Conservation (phyloP, 1,140 invertebrate genomes). For the Cataglyphis hispanica region DNA sequence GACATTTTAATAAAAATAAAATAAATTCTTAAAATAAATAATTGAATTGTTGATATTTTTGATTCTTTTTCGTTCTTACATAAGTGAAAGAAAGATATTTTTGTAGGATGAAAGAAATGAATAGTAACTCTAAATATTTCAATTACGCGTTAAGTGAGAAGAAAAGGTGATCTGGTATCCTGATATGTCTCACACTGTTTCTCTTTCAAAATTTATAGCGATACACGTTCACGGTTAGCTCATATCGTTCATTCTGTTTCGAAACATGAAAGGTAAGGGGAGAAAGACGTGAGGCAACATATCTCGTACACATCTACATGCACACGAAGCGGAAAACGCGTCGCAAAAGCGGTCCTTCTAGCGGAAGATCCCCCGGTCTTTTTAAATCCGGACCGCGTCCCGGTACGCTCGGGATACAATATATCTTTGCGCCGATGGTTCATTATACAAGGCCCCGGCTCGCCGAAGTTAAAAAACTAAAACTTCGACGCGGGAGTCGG, state of each 20-base stretch:
- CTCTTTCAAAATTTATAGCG: constrained; percentile 19
- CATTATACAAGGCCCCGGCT: constrained; percentile 71
- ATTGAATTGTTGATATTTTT: constrained; percentile 7
- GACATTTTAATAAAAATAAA: background rate
- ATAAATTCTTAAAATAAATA: background rate
- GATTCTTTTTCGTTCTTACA: background rate
- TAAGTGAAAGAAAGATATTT: background rate
- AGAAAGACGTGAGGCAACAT: background rate
- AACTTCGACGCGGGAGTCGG: constrained; percentile 61
- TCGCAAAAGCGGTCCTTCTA: constrained; percentile 30
- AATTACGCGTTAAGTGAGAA: constrained; percentile 5
- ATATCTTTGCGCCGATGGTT: constrained; percentile 53
- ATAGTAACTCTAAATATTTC: constrained; percentile 43
- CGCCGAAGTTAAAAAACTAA: constrained; percentile 62
- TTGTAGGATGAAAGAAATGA: background rate
- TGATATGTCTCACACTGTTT: background rate
- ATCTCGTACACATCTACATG: background rate
- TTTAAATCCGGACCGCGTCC: constrained; percentile 64
- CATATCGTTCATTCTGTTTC: background rate
- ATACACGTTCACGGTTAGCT: background rate
- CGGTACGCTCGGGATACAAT: constrained; percentile 41
- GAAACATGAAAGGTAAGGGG: background rate
- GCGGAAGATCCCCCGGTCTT: constrained; percentile 45
- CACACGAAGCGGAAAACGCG: background rate
- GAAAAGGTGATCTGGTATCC: background rate